Base-by-base conservation (phyloP, 2,113 vertebrate genomes). In the Otus sunia region DNA sequence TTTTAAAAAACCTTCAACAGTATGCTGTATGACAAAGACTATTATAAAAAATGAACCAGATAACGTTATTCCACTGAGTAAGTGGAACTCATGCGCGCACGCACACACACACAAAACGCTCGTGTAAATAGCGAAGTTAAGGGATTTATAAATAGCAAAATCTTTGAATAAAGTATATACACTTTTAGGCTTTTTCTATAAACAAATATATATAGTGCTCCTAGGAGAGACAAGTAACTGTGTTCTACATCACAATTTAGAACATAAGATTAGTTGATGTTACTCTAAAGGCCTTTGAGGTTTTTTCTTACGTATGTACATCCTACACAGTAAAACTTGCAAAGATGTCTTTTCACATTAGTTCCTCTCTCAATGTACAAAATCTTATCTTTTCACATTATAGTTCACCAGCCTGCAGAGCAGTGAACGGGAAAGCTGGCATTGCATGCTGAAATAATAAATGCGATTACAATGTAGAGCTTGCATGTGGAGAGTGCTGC, bases 101-200 rank as follows among this genome's bases (percentile, higher is more conserved):
- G 3, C 84, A 23, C 66, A 30, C 84, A 92, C 73, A 92, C 75
- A 88, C 23, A 90, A 22, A 96, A 94, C 7, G 7, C 86, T 86
- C 6, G 63, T 88, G 96, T 94, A 96, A 97, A 92, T 94, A 98
- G 91, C 23, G 11, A 97, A 96, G 93, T 97, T 96, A 96, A 95
- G 95, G 97, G 88, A 96, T 95, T 98, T 97, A 98, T 98, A 98
- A 98, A 98, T 98, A 98, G 96, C 95, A 98, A 98, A 98, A 97
- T 97, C 84, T 98, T 90, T 95, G 97, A 98, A 98, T 97, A 97
- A 98, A 98, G 97, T 98, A 98, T 98, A 97, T 98, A 98, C 98
- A 98, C 92, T 97, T 97, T 97, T 93, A 96, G 96, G 94, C 92
- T 96, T 97, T 96, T 96, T 94, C 96, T 98, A 98, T 97, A 95